Percentiles rank a stretch among this genome's conserved stretches.
Evolutionary conservation across 1,140 invertebrate species (phyloP).

Genomic region (Scaptomyza hsui): DNA sequence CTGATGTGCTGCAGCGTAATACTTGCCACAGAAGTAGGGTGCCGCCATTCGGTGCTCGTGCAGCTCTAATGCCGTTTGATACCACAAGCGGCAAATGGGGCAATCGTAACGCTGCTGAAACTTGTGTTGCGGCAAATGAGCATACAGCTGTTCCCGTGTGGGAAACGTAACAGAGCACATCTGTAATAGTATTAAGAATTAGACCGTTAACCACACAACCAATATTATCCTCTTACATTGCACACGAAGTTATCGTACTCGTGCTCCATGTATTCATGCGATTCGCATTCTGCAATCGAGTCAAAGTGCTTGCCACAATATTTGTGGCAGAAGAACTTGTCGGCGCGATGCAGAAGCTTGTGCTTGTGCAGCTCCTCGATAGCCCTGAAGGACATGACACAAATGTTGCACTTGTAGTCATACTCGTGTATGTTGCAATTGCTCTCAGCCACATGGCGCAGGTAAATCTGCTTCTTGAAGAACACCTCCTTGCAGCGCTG

Average conservation of each 20-base stretch:
- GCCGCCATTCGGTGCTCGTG: constrained; percentile 74
- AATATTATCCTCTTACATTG: constrained; percentile 63
- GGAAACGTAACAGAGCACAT: constrained; percentile 72
- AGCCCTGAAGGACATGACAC: constrained; percentile 78
- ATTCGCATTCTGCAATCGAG: constrained; percentile 70
- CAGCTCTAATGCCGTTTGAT: constrained; percentile 68
- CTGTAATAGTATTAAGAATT: constrained; percentile 34
- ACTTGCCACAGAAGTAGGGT: constrained; percentile 78
- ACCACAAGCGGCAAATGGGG: constrained; percentile 77
- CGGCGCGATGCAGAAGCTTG: constrained; percentile 65
- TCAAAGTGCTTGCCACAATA: constrained; percentile 79
- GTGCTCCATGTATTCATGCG: constrained; percentile 79
- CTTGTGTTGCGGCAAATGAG: constrained; percentile 73
- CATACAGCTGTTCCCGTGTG: constrained; percentile 66
- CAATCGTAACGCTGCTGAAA: constrained; percentile 77
- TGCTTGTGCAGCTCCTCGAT: constrained; percentile 68
- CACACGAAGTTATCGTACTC: constrained; percentile 79
- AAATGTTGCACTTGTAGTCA: constrained; percentile 78
- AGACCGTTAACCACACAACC: background rate
- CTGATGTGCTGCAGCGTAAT: constrained; percentile 52
- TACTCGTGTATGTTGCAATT: constrained; percentile 76
- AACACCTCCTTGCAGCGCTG: constrained; percentile 82
- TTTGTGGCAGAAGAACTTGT: constrained; percentile 79
- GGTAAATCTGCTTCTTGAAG: constrained; percentile 74
- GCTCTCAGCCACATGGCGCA: constrained; percentile 71